Percentiles rank a stretch among this genome's conserved stretches.
These are phyloP conservation scores for Pangasius larnaudii DNA, from an alignment of 2,797 vertebrate genomes.

Conservation along the genomic window DNA sequence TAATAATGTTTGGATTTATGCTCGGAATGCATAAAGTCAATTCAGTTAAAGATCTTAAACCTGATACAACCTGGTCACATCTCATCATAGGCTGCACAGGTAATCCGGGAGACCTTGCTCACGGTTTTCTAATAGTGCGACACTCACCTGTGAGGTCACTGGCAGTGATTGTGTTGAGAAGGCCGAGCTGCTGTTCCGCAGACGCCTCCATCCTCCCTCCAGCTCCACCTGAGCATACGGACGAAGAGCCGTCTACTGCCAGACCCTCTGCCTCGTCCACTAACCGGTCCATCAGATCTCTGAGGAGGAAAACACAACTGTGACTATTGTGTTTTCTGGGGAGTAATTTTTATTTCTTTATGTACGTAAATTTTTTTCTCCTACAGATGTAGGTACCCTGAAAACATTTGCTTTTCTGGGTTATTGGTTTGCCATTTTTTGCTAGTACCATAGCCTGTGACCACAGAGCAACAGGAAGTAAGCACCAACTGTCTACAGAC, in stretches of 20 bases:
- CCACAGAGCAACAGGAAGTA: neutral
- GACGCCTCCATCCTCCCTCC: conserved; percentile 83
- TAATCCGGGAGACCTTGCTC: neutral
- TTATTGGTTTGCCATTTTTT: neutral
- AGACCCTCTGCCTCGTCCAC: conserved; percentile 95
- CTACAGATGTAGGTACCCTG: neutral
- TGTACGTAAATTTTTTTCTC: neutral
- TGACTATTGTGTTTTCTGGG: neutral
- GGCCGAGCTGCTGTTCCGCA: conserved; percentile 90
- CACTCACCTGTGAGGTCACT: conserved; percentile 91
- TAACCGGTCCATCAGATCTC: conserved; percentile 96
- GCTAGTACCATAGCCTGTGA: neutral
- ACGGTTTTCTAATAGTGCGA: neutral
- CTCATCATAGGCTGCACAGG: neutral
- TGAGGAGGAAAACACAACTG: conserved; percentile 57
- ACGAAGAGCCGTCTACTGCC: conserved; percentile 85
- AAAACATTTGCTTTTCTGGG: neutral
- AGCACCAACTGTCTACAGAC: neutral
- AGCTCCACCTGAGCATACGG: conserved; percentile 83
- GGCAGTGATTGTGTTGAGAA: conserved; percentile 95
- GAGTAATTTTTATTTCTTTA: neutral
- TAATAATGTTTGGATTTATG: neutral
- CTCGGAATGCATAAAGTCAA: neutral
- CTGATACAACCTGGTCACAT: neutral
- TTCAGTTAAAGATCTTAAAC: neutral